Evolutionary conservation across 2,113 vertebrate genomes (phyloP).

Genomic region (Chaetodon auriga): DNA sequence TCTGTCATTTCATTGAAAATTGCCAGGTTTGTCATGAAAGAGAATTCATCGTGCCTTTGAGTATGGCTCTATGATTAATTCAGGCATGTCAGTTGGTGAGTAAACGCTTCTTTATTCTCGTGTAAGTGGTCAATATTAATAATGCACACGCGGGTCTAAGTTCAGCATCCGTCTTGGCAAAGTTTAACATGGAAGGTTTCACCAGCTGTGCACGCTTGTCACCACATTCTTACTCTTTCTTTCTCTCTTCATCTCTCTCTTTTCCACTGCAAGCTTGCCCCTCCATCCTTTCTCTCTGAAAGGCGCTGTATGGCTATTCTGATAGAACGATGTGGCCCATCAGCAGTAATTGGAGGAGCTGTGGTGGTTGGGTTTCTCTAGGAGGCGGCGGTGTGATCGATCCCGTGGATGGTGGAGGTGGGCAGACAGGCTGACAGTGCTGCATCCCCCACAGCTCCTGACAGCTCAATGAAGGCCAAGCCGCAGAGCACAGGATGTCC

Average conservation of each 20-base stretch:
- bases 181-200: slow-evolving; percentile 68
- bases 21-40: slow-evolving; percentile 76
- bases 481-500: slow-evolving; percentile 56
- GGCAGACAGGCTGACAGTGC: slow-evolving; percentile 55
- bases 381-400: slow-evolving; percentile 62
- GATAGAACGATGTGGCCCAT: slow-evolving; percentile 73
- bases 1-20: slow-evolving; percentile 80
- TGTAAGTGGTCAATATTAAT: slow-evolving; percentile 83
- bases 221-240: slow-evolving; percentile 60
- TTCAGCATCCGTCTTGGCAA: slow-evolving; percentile 79
- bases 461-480: slow-evolving; percentile 65
- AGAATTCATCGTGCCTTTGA: slow-evolving; percentile 65
- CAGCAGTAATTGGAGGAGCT: slow-evolving; percentile 79
- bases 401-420: slow-evolving; percentile 57
- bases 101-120: slow-evolving; percentile 83
- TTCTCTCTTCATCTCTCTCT: slow-evolving; percentile 28
- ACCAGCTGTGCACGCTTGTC: slow-evolving; percentile 59
- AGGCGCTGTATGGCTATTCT: slow-evolving; percentile 43
- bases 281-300: slow-evolving; percentile 50
- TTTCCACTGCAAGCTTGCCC: slow-evolving; percentile 26
- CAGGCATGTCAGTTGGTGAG: slow-evolving; percentile 75
- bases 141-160: slow-evolving; percentile 76
- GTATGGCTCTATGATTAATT: slow-evolving; percentile 81
- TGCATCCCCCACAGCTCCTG: slow-evolving; percentile 57
- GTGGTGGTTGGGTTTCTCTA: slow-evolving; percentile 70